These are phyloP conservation scores for Bradynema listronoti DNA, from an alignment of 1,140 invertebrate genomes.

Conservation along the genomic window DNA sequence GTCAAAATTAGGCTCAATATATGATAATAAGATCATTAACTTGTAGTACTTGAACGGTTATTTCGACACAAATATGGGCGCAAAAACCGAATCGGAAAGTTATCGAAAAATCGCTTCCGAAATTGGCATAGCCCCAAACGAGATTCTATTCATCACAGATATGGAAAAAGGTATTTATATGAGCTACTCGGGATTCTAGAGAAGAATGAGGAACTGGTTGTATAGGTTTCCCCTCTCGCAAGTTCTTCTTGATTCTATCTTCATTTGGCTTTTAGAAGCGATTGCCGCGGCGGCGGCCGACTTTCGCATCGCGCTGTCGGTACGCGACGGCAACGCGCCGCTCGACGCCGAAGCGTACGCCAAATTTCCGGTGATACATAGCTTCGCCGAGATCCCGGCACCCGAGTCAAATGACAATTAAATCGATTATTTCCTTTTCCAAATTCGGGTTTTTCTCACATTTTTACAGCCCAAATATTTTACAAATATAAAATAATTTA, in stretches of 20 bases:
- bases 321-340: constrained; percentile 71
- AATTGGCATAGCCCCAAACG: constrained; percentile 64
- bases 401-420: too few relatives aligned
- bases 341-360: constrained; percentile 64
- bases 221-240: not conserved
- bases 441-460: too few relatives aligned
- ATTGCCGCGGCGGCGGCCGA: constrained; percentile 72
- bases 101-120: constrained; percentile 71
- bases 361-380: constrained; percentile 7
- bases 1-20: not conserved
- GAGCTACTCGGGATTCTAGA: not conserved
- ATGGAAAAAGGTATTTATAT: constrained; percentile 67
- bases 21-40: not conserved
- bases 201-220: not conserved
- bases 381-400: too few relatives aligned
- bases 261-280: constrained; percentile 61
- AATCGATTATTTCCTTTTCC: too few relatives aligned
- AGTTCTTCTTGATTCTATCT: not conserved
- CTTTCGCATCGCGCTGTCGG: constrained; percentile 66
- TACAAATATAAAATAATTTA: too few relatives aligned
- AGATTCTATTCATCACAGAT: constrained; percentile 79
- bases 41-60: constrained; percentile 69
- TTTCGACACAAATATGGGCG: constrained; percentile 77
- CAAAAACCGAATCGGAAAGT: constrained; percentile 69
- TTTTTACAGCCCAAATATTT: too few relatives aligned